These are phyloP conservation scores for Catharus ustulatus DNA, from an alignment of 2,797 vertebrate genomes.

Conservation along the genomic window DNA sequence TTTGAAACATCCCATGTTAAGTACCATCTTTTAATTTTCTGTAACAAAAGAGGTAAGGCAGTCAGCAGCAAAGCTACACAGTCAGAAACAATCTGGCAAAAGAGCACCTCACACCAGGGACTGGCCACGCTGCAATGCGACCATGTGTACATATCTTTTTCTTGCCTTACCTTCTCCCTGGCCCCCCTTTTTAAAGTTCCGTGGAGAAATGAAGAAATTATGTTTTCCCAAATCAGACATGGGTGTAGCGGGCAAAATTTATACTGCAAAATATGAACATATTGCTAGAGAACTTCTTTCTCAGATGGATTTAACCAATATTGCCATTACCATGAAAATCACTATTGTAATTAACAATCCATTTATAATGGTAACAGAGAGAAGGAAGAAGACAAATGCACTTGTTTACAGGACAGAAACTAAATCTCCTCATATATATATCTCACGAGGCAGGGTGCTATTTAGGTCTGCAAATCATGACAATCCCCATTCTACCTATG, in stretches of 20 bases:
- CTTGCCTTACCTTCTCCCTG: accelerated
- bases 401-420: neutral
- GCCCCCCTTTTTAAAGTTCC: neutral
- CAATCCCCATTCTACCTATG: neutral
- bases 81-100: neutral
- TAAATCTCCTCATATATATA: neutral
- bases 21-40: neutral
- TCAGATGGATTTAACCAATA: neutral
- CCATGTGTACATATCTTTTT: neutral
- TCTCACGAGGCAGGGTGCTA: neutral
- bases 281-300: neutral
- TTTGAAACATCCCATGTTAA: neutral
- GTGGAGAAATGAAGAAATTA: neutral
- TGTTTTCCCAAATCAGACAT: neutral
- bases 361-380: neutral
- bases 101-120: neutral
- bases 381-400: neutral
- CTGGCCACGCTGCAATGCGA: neutral
- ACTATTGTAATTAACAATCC: neutral
- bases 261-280: neutral
- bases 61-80: neutral
- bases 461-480: neutral
- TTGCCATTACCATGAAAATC: neutral
- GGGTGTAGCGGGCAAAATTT: neutral
- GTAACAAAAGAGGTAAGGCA: neutral